Evolutionary conservation across 2,113 vertebrate genomes (phyloP).

Genomic region (Tricholaema leucomelas): DNA sequence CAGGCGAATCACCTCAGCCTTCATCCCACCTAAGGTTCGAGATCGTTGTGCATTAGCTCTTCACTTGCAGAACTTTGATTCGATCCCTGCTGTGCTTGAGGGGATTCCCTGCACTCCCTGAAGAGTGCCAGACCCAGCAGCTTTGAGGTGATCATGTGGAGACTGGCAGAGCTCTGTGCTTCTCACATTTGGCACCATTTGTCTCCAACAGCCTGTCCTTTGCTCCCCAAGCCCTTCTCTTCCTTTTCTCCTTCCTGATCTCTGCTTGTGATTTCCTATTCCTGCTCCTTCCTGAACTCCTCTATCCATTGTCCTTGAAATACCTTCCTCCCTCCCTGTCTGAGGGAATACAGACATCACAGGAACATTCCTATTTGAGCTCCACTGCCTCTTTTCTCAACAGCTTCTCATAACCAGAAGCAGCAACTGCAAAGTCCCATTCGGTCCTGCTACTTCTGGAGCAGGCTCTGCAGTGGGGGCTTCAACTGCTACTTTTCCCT

Average conservation of each 20-base stretch:
- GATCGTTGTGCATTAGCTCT: background rate
- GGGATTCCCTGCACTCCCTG: background rate
- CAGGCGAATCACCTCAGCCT: background rate
- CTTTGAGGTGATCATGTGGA: background rate
- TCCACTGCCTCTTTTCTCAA: background rate
- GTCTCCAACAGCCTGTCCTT: background rate
- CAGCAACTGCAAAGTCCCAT: background rate
- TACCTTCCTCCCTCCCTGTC: background rate
- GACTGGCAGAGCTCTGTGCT: background rate
- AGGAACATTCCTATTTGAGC: background rate
- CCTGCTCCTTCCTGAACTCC: background rate
- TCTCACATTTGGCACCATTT: accelerated
- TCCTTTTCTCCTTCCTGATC: background rate
- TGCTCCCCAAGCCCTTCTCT: background rate
- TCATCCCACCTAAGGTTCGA: background rate
- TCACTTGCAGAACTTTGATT: background rate
- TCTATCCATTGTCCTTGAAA: background rate
- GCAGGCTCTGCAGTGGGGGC: background rate
- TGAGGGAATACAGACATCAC: background rate
- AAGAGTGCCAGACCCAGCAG: background rate
- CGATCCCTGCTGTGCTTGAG: background rate
- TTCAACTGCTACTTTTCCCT: background rate
- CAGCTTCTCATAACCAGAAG: background rate
- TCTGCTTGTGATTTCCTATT: background rate
- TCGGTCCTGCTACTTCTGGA: background rate